Evolutionary conservation across 2,888 invertebrate genomes (phyloP), one percentile per base, ranked within the genome.

Genomic region (Cepaea hortensis): DNA sequence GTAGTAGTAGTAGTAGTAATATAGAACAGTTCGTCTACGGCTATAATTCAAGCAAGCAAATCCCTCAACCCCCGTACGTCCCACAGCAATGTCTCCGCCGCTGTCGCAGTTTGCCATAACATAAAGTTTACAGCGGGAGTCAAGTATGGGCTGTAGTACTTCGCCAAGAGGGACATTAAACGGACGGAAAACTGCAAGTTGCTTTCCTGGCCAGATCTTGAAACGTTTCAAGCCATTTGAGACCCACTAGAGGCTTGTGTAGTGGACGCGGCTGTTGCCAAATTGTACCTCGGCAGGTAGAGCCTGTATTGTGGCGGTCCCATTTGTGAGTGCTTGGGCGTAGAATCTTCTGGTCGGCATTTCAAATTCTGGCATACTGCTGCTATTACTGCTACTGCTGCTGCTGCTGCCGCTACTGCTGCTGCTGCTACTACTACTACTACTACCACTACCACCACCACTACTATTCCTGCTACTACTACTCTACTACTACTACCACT

Each of bases 161-260:
- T 77, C 77, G 55, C 55, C 9, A 50, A 77, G n/a, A n/a, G 55
- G 77, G 61, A 61, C 77, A 77, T 77, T 77, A 77, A 77, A 77
- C 77, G 77, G 13, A 77, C n/a, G 77, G 23, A 77, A 61, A 61
- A 11, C 77, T 77, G 55, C n/a, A 77, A 77, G 77, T 77, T 77
- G 55, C 9, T 23, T 77, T 77, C 77, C 20, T 55, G 77, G 77
- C 61, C 77, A 9, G 50, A 77, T 77, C 77, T 77, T 55, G 11
- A 55, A n/a, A 9, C n/a, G 55, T 55, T 61, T 55, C 55, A 77
- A 77, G 77, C 55, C 20, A 23, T 77, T 77, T 77, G 48, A 61
- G 77, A 61, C 9, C 55, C 77, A 77, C 55, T 55, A 77, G 77
- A 61, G 9, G n/a, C 5, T 3, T 15, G 11, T 55, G n/a, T 23